phyloP scores from a whole-genome alignment of 1,140 invertebrate species.

The Rhopalosiphum padi region DNA sequence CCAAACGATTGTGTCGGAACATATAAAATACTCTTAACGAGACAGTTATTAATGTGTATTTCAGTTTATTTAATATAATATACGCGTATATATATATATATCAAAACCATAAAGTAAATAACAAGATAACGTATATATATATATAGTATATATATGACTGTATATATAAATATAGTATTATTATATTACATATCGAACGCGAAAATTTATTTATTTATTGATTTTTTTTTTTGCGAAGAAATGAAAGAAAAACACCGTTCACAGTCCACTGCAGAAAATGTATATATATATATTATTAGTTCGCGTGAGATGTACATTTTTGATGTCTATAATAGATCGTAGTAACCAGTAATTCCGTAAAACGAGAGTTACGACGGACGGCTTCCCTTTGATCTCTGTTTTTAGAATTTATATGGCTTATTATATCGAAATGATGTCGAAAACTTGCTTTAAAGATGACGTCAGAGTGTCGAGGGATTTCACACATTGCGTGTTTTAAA shows the following conservation, averaged over 20 bases:
- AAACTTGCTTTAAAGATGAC: conserved; percentile 43
- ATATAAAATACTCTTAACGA: conserved; percentile 42
- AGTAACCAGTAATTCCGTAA: conserved; percentile 31
- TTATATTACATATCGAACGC: not conserved
- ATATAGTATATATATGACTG: too few species aligned
- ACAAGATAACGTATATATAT: not conserved
- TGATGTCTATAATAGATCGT: conserved; percentile 38
- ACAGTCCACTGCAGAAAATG: not conserved
- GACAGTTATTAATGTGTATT: conserved; percentile 39
- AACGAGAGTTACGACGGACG: conserved; percentile 26
- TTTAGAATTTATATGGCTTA: conserved; percentile 53
- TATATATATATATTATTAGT: not conserved
- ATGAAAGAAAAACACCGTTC: not conserved
- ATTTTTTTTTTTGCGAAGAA: conserved; percentile 14
- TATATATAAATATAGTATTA: not conserved
- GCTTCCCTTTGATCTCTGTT: conserved; percentile 29
- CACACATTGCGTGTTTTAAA: conserved; percentile 33
- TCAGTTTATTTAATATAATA: conserved; percentile 26
- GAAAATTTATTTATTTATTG: not conserved
- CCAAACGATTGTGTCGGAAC: conserved; percentile 28
- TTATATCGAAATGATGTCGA: conserved; percentile 40
- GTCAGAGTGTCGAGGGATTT: conserved; percentile 39
- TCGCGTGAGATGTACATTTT: not conserved
- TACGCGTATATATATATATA: not conserved
- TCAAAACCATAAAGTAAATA: not conserved